Evolutionary conservation across 2,113 vertebrate genomes (phyloP).

Genomic region (Nematolebias whitei): DNA sequence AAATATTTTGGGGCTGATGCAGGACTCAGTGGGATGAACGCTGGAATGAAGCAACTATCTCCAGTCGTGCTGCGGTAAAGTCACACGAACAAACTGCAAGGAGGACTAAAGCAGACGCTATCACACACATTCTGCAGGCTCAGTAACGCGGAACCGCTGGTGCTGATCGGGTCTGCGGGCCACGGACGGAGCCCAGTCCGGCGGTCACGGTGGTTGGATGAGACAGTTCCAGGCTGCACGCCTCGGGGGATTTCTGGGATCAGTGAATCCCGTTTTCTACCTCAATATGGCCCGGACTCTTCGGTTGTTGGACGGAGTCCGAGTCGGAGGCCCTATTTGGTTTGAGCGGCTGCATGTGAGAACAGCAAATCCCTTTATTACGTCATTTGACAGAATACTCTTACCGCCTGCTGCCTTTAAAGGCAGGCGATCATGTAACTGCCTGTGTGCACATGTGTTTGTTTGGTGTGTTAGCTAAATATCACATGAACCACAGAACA

Average conservation of each 20-base stretch:
- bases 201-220: slow-evolving; percentile 57
- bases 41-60: slow-evolving; percentile 15
- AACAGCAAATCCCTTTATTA: slow-evolving; percentile 24
- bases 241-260: slow-evolving; percentile 66
- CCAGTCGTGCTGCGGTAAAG: slow-evolving; percentile 40
- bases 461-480: too few species aligned
- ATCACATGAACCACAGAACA: too few species aligned
- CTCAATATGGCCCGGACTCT: slow-evolving; percentile 48
- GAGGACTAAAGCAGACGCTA: slow-evolving; percentile 53
- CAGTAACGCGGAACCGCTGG: slow-evolving; percentile 38
- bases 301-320: slow-evolving; percentile 26
- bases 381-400: too few species aligned
- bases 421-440: too few species aligned
- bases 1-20: slow-evolving; percentile 20
- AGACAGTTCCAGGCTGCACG: slow-evolving; percentile 41
- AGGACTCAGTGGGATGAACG: slow-evolving; percentile 14
- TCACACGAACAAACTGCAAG: slow-evolving; percentile 61
- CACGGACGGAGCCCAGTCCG: slow-evolving; percentile 63
- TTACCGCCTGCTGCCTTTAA: too few species aligned
- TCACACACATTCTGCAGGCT: slow-evolving; percentile 48
- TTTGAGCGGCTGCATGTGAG: slow-evolving; percentile 57
- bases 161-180: slow-evolving; percentile 49
- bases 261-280: slow-evolving; percentile 59
- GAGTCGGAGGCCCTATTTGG: slow-evolving; percentile 66
- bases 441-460: too few species aligned